Base-by-base conservation (phyloP, 2,888 invertebrate genomes). In the Eremobia ochroleuca region DNA sequence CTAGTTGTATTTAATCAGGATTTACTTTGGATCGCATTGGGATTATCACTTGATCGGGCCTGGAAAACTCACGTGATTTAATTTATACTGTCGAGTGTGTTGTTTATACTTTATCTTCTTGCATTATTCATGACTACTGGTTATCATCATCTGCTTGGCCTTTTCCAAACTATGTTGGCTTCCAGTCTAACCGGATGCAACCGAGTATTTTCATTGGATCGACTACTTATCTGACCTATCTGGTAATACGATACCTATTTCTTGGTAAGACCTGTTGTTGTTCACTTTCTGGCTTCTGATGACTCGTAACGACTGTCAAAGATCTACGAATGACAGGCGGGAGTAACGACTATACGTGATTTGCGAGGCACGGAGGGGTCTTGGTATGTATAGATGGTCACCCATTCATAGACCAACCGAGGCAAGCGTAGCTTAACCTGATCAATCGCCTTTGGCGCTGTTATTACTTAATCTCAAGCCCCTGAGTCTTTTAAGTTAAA, bases 1-100 rank as follows among this genome's bases (percentile, higher is more conserved):
- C 67, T 65, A 82, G 76, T 79, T 73, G 74, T 79, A 75, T 82
- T 85, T 87, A 79, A 82, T 82, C 76, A 79, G 76, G 72, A 73
- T 83, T 82, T 68, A 75, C 69, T 81, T 78, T 52, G 70, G 61
- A 83, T 84, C 37, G 40, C 31, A 61, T 73, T 6, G 9, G 77
- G 73, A 81, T 83, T 83, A 81, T 61, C 73, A 72, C 67, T 72
- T 71, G 73, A 84, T 81, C 62, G 61, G 62, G 37, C 3, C 28
- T 61, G 49, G 28, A 55, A 67, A 52, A 69, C 59, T 65, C 49
- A n/a, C 34, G 58, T 55, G 49, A 6, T 55, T 70, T 58, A 69
- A 69, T 59, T 75, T 65, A 55, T 59, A 13, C 13, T 65, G 25
- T 64, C 9, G 6, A 43, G 46, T 46, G 21, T 55, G 25, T 79